Evolutionary conservation across 2,113 vertebrate species (phyloP), one percentile per base, ranked within the genome.

Genomic region (Notothenia rossii): DNA sequence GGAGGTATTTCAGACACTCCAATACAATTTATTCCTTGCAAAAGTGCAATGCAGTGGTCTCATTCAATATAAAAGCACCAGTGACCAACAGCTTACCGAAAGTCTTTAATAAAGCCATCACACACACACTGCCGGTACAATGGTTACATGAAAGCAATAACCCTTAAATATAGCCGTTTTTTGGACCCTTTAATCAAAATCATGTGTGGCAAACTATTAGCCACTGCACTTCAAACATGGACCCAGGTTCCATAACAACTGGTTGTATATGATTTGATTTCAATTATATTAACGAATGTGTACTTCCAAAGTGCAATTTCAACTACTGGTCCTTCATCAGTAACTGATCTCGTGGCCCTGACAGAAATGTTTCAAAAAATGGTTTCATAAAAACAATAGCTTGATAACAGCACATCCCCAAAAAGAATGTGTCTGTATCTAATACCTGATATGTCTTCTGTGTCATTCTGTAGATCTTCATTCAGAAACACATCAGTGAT

Each of bases 1-100:
- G 17, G 54, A 54, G 17, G 50, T 46, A 18, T 60, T 72, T 72
- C 63, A 64, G 53, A 69, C 53, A 60, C 64, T 75, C 18, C 53
- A 49, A 50, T 82, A 63, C 58, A 45, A 14, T 81, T 59, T 69
- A 46, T 22, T 6, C 2, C 43, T 1, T 53, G 9, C 43, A 63
- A 22, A 72, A 62, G 10, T 0, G 10, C 67, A 73, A 25, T 46
- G 69, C 62, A 51, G 45, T 51, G 73, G 68, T 59, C 56, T 64
- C 51, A 72, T 51, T 65, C 46, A 63, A 56, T 85, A 56, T 64
- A 49, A 36, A 65, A 55, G 13, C 72, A 55, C 9, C 10, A 4
- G 9, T 64, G 33, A 5, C 51, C 1, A 20, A 43, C 12, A 49
- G 45, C 43, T 61, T 58, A 68, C 50, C 64, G 71, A 67, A 25